These are phyloP conservation scores for Drosophila miranda DNA, from an alignment of 1,140 invertebrate species.

Conservation along the genomic window DNA sequence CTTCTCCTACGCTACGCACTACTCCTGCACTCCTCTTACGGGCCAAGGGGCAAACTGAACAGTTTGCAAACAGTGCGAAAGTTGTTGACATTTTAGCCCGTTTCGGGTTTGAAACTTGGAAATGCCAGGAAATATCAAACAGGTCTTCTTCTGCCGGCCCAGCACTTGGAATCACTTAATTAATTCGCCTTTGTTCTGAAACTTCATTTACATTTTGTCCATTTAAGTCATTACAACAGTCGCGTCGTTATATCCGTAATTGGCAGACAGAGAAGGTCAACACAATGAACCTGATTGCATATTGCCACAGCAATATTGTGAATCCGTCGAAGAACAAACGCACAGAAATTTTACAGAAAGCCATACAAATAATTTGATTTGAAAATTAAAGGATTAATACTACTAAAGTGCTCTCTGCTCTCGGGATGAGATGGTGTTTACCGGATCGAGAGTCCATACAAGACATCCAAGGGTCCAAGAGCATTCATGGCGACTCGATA, in stretches of 20 bases:
- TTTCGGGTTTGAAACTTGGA: no score
- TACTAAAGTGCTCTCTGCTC: no score
- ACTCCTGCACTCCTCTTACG: slow-evolving; percentile 25
- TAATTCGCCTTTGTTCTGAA: slow-evolving; percentile 37
- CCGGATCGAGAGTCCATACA: no score
- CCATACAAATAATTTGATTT: no score
- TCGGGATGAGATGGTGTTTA: no score
- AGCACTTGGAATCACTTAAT: slow-evolving; percentile 40
- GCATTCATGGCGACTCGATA: neutral
- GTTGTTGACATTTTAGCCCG: slow-evolving; percentile 51
- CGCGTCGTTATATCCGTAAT: neutral
- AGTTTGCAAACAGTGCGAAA: slow-evolving; percentile 53
- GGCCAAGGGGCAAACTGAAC: no score
- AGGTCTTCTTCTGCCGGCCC: neutral
- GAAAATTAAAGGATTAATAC: no score
- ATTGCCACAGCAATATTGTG: no score
- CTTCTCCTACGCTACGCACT: neutral
- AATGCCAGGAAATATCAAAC: neutral
- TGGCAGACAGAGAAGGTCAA: neutral
- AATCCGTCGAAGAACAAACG: no score
- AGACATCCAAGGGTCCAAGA: no score
- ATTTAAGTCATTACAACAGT: neutral
- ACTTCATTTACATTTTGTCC: slow-evolving; percentile 46
- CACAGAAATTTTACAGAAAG: no score
- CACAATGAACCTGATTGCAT: no score